Conservation (phyloP, 1,140 invertebrate genomes). For the Triops longicaudatus region DNA sequence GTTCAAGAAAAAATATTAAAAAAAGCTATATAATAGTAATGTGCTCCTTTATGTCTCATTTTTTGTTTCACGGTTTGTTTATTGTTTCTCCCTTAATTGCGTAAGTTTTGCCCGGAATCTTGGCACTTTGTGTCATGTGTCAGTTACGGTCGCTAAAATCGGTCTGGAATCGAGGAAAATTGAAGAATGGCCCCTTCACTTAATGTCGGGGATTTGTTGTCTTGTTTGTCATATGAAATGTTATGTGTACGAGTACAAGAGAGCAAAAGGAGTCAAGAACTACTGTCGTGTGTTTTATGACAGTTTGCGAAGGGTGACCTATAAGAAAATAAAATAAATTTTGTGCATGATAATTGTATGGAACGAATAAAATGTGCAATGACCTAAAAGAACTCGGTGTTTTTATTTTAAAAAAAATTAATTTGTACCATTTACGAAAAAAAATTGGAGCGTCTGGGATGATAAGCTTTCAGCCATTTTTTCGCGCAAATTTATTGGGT, state of each 20-base stretch:
- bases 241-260: slow-evolving; percentile 10
- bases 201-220: background rate
- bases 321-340: background rate
- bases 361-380: slow-evolving; percentile 12
- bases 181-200: background rate
- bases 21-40: background rate
- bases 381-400: background rate
- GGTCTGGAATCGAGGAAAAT: background rate
- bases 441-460: too few species aligned
- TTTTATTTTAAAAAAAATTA: background rate
- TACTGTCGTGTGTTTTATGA: background rate
- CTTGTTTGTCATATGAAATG: slow-evolving; percentile 7
- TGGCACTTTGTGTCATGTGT: slow-evolving; percentile 5
- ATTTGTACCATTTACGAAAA: background rate
- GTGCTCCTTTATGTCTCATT: background rate
- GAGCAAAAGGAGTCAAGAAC: background rate
- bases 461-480: too few species aligned
- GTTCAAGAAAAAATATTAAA: background rate
- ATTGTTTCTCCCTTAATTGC: background rate
- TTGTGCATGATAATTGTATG: background rate
- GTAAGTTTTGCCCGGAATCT: background rate
- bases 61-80: background rate
- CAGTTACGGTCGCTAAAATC: background rate
- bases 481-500: too few species aligned
- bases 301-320: background rate